Evolutionary conservation across 2,888 invertebrate species (phyloP), one percentile per base, ranked within the genome.

Genomic region (Lycaena phlaeas): DNA sequence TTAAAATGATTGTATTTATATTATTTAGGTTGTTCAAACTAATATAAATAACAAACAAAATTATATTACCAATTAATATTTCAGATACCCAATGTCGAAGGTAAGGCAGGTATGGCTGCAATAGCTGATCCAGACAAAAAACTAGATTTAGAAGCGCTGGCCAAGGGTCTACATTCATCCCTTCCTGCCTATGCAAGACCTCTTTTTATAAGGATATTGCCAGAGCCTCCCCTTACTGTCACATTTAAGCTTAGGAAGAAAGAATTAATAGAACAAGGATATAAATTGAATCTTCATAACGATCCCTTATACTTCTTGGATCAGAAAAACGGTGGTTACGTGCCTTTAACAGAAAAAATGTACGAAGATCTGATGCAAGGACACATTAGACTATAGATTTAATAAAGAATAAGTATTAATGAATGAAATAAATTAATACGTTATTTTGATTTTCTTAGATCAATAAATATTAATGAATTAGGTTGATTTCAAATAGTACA

Each of bases 221-320:
- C 90, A 7, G 85, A 89, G 51, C 87, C 97, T 6, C 95, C 96
- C 0, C 69, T 92, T 30, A 94, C 93, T 2, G 90, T 90, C 37
- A 98, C 98, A 0, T 98, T 93, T 66, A 98, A 98, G 76, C 72
- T 98, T 51, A 94, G 94, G 65, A 98, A 98, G 73, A 89, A 89
- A n/a, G 92, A 94, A 52, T 76, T 97, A 14, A 91, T 94, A 61
- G 85, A 89, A 40, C 93, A 96, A 57, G 94, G 92, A 0, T 97
- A 89, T 59, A 85, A 95, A 45, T 60, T 90, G 5, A 70, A 67
- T 3, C 66, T 86, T 49, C 72, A 90, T 11, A 81, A 85, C 28
- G 95, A 95, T 68, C 87, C 88, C 1, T 61, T 96, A 25, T 96
- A 87, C 65, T 92, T 92, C 57, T 71, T 84, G 42, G 82, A 85